phyloP scores from a whole-genome alignment of 2,797 vertebrate genomes.

The Ctenopoma kingsleyae region DNA sequence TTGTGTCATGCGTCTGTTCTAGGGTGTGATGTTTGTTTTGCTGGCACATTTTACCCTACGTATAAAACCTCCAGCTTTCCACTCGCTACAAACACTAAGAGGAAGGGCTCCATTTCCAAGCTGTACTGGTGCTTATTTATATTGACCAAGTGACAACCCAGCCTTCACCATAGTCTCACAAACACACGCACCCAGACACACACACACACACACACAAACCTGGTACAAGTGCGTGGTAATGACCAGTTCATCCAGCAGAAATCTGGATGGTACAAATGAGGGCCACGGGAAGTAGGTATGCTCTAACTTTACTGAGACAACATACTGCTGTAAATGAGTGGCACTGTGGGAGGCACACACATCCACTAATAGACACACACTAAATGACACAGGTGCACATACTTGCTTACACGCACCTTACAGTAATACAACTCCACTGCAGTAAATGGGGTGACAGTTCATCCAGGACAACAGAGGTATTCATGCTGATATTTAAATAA shows the following conservation, averaged over 20 bases:
- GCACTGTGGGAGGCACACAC: conserved; percentile 47
- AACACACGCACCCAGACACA: conserved; percentile 23
- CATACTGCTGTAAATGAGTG: conserved; percentile 62
- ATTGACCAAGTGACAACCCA: conserved; percentile 62
- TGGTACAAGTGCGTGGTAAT: conserved; percentile 47
- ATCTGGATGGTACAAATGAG: conserved; percentile 48
- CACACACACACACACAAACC: conserved; percentile 24
- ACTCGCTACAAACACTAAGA: conserved; percentile 53
- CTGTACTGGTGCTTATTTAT: conserved; percentile 62
- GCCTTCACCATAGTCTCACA: conserved; percentile 33
- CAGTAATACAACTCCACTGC: conserved; percentile 8
- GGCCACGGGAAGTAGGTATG: conserved; percentile 12
- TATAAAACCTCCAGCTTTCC: conserved; percentile 54
- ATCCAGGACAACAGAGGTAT: conserved; percentile 71
- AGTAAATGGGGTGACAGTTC: conserved; percentile 65
- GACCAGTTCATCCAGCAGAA: conserved; percentile 65
- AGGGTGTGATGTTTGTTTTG: conserved; percentile 73
- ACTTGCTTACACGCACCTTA: not conserved
- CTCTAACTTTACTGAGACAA: conserved; percentile 59
- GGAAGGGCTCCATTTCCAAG: conserved; percentile 66
- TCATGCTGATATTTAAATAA: conserved; percentile 76
- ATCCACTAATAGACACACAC: conserved; percentile 1
- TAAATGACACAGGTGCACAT: conserved; percentile 3
- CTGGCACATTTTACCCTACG: conserved; percentile 63
- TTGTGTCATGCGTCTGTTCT: conserved; percentile 62